These are phyloP conservation scores for Valencia hispanica DNA, from an alignment of 2,797 vertebrate genomes.

Conservation along the genomic window DNA sequence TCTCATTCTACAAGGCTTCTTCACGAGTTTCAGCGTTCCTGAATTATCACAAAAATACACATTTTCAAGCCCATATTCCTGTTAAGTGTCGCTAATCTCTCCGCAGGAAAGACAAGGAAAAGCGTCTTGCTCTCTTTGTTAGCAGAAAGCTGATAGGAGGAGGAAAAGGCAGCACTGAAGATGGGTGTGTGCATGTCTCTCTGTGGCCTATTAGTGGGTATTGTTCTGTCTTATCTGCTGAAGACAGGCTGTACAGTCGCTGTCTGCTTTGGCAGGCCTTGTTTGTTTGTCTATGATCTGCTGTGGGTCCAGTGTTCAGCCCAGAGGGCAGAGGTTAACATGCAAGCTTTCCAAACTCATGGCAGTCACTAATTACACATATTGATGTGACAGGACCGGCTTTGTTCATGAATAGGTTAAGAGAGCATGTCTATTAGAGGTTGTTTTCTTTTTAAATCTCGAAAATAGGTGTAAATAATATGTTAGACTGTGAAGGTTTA, in stretches of 20 bases:
- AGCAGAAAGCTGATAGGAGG: conserved; percentile 69
- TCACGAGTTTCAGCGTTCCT: conserved; percentile 71
- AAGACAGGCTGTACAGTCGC: conserved; percentile 75
- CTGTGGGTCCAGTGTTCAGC: conserved; percentile 44
- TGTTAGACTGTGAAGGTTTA: not conserved
- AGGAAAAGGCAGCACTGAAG: conserved; percentile 70
- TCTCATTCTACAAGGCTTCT: conserved; percentile 66
- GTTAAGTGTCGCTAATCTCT: conserved; percentile 77
- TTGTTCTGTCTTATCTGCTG: conserved; percentile 88
- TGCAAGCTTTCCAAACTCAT: conserved; percentile 58
- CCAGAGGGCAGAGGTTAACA: conserved; percentile 76
- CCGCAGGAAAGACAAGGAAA: conserved; percentile 65
- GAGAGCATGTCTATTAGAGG: not conserved
- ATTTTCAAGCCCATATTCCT: conserved; percentile 70
- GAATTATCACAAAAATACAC: conserved; percentile 86
- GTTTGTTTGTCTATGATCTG: conserved; percentile 67
- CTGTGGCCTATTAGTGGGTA: conserved; percentile 84
- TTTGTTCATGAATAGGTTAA: conserved; percentile 20
- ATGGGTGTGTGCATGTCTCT: conserved; percentile 70
- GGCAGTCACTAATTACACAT: conserved; percentile 43
- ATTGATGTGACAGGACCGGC: conserved; percentile 32
- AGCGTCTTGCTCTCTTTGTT: conserved; percentile 79
- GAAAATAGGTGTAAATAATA: not conserved
- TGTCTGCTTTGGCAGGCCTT: conserved; percentile 59
- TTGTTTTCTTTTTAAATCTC: not conserved